A percentile compares a stretch with the other conserved stretches of the same genome.
These are phyloP conservation scores for Pteropus alecto DNA, from an alignment of 2,113 vertebrate genomes.

Conservation along the genomic window DNA sequence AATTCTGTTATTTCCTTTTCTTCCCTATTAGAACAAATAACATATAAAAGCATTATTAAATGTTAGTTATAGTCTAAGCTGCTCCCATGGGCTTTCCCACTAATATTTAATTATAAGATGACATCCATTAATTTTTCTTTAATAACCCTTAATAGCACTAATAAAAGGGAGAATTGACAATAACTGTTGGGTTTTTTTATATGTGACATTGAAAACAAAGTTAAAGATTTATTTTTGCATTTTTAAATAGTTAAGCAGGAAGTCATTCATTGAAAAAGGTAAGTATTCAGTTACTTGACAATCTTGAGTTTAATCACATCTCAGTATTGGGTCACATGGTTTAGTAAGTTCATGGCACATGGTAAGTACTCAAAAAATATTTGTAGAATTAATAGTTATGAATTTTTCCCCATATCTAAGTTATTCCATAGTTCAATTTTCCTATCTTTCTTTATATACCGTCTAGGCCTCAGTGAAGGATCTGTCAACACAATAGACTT, in stretches of 20 bases:
- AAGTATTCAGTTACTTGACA: background rate
- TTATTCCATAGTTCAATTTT: background rate
- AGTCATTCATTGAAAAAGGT: background rate
- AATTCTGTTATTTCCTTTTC: constrained; percentile 16
- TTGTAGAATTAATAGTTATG: background rate
- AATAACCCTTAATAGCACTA: constrained; percentile 12
- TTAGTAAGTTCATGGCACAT: background rate
- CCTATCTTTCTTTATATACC: background rate
- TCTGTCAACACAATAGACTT: background rate
- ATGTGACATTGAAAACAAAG: background rate
- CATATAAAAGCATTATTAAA: background rate
- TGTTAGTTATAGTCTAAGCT: background rate
- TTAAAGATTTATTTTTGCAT: background rate
- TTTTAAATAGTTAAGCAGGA: background rate
- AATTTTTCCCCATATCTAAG: background rate
- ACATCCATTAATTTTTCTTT: background rate
- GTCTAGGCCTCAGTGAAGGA: background rate
- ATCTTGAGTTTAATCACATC: background rate
- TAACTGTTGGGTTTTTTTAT: background rate
- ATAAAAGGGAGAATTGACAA: background rate
- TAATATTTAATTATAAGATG: constrained; percentile 44
- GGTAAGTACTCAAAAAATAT: background rate
- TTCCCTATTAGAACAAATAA: constrained; percentile 81
- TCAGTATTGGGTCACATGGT: background rate
- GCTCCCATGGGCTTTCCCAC: background rate